Base-by-base conservation (phyloP, 2,888 invertebrate genomes). In the Piscicola geometra region DNA sequence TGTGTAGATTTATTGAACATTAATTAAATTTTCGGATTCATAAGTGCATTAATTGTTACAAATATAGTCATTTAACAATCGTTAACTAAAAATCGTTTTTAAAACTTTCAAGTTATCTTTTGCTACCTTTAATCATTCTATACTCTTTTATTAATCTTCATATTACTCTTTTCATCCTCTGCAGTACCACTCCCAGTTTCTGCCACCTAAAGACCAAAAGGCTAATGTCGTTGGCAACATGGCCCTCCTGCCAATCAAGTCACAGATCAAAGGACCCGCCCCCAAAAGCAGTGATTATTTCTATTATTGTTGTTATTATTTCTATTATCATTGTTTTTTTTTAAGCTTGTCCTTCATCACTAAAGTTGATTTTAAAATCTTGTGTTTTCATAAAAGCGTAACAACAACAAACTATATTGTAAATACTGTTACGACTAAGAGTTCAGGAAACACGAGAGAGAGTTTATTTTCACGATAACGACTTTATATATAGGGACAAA, bases 151-250 rank as follows among this genome's bases (percentile, higher is more conserved):
- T 41, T 41, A 9, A 5, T 15, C 15, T 41, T 15, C 15, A 9
- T 41, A 9, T 15, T 9, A 9, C 41, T 41, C 15, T 41, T 41
- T 41, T 41, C 41, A 9, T 41, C 41, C 41, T 35, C 69, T 79
- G 77, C 97, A 98, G 1, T 99, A 97, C 88, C 98, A 99, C 86
- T 98, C 98, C 0, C 91, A 91, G 81, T 90, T 95, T 82, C 88
- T 90, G 41, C 90, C 91, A 76, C 89, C 90, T 81, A n/a, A n/a
- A n/a, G n/a, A n/a, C n/a, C n/a, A n/a, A n/a, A n/a, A n/a, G n/a
- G 70, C 78, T 3, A 77, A 90, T 81, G 87, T 89, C 36, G 88
- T 97, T 71, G 97, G 96, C 15, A 99, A 98, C 85, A 90, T 95
- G 88, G 97, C 97, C 0, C 86, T 99, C 75, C 86, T 98, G 79